Evolutionary conservation across 1,140 invertebrate species (phyloP), one percentile per base, ranked within the genome.

Genomic region (Epicauta chinensis): DNA sequence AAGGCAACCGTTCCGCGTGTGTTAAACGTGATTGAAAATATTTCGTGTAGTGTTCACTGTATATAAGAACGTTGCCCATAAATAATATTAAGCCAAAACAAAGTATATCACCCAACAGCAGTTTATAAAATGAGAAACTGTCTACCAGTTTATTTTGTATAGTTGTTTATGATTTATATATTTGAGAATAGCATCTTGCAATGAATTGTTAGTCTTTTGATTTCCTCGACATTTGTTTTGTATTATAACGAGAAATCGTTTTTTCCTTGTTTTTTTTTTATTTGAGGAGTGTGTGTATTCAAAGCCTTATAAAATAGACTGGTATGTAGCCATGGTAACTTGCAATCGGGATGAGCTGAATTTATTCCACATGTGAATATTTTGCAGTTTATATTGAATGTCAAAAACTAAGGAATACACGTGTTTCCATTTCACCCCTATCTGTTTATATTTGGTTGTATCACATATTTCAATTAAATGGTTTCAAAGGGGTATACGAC

Each of bases 161-260:
- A 47, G 34, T 47, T 15, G 43, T 47, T 34, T 37, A 37, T 47
- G 45, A 47, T 47, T 47, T 47, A 47, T 47, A 29, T 3, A 37
- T 37, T 47, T 47, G 36, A 36, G 16, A 37, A 36, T 16, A 23
- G 37, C 30, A 36, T 47, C 45, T 47, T 47, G 45, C 45, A 47
- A 47, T 47, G 45, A 47, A 47, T 47, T 47, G 45, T 47, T 47
- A 47, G 45, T 36, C 16, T 47, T 47, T 47, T 47, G 45, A 47
- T 47, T 47, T 47, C 12, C n/a, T 13, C 16, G 12, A 16, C 32
- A n/a, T n/a, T 23, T 23, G 23, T 23, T 5, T 7, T 23, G 23
- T 23, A n/a, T n/a, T n/a, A n/a, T n/a, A n/a, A n/a, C n/a, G n/a
- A n/a, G n/a, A n/a, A n/a, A n/a, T n/a, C n/a, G n/a, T n/a, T n/a